Evolutionary conservation across 2,797 vertebrate genomes (phyloP), one percentile per base, ranked within the genome.

Genomic region (Phataginus tetradactyla): DNA sequence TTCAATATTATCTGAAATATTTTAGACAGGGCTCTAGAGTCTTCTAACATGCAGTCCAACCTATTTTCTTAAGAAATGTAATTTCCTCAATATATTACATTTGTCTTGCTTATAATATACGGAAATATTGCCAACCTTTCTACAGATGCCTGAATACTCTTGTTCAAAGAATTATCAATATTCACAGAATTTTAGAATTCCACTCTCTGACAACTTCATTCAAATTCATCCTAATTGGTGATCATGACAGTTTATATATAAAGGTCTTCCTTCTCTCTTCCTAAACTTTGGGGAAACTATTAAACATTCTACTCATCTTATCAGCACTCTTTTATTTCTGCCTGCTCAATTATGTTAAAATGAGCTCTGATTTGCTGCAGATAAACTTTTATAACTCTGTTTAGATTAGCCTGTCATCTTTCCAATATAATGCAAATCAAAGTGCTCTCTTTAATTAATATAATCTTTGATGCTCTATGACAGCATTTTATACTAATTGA

Each of bases 241-340:
- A 77, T 37, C 14, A 42, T 25, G 18, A 32, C 6, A 75, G n/a
- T 59, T 29, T 9, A 42, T 55, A 66, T 55, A 27, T 75, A 71
- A 39, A 68, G 25, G 20, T 49, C 7, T 89, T 78, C 32, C 3
- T 5, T 78, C 45, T 75, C 27, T 61, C 20, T 89, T 89, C 45
- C 17, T 39, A 91, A 77, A 78, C 15, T 72, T 64, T 86, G 49
- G 23, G 63, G 15, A 95, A 94, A 72, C 27, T 45, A 64, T 68
- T 85, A 72, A 89, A 69, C 17, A 25, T 61, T 83, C 34, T 14
- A 81, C 8, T 7, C 18, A 32, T 72, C 11, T 69, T 79, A 84
- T 71, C 29, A 85, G 39, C 45, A 90, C 12, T 78, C 59, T 78
- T 64, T 49, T 79, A 96, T 88, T 94, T 95, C 34, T 85, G n/a